Percentiles rank a stretch among this genome's conserved stretches.
phyloP scores from a whole-genome alignment of 2,888 invertebrate genomes.

The Brachyptera putata region DNA sequence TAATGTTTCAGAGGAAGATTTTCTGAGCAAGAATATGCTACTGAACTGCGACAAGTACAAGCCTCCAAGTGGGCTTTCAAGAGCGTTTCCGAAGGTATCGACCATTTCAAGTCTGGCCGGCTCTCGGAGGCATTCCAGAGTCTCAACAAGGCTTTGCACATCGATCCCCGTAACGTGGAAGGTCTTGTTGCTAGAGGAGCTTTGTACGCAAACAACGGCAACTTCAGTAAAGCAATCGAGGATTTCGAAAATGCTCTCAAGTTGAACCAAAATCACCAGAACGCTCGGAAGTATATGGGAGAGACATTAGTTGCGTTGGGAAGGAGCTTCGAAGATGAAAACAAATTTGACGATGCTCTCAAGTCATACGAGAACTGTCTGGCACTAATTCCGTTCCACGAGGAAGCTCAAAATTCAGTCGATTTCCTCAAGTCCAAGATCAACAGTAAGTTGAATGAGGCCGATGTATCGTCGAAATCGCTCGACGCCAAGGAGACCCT shows the following conservation, averaged over 20 bases:
- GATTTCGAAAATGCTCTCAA: slow-evolving; percentile 91
- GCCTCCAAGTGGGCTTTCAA: slow-evolving; percentile 92
- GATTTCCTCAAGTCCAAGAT: slow-evolving; percentile 73
- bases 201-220: slow-evolving; percentile 89
- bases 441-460: slow-evolving; percentile 54
- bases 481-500: slow-evolving; percentile 63
- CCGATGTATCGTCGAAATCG: slow-evolving; percentile 55
- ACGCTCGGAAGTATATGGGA: slow-evolving; percentile 90
- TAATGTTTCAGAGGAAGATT: slow-evolving; percentile 66
- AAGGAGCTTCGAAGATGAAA: slow-evolving; percentile 79
- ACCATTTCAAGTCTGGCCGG: slow-evolving; percentile 87
- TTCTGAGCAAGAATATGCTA: slow-evolving; percentile 74
- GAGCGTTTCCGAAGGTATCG: slow-evolving; percentile 92
- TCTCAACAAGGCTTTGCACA: slow-evolving; percentile 86
- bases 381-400: slow-evolving; percentile 78
- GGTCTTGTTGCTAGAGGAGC: slow-evolving; percentile 89
- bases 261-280: slow-evolving; percentile 83
- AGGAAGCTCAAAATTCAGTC: slow-evolving; percentile 79
- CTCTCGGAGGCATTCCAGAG: slow-evolving; percentile 94
- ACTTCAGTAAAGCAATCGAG: slow-evolving; percentile 87
- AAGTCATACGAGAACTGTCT: slow-evolving; percentile 82
- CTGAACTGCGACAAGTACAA: slow-evolving; percentile 81
- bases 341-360: slow-evolving; percentile 77
- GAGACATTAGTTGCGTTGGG: slow-evolving; percentile 89
- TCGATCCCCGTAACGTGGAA: slow-evolving; percentile 88